Evolutionary conservation across 2,797 vertebrate genomes (phyloP).

Genomic region (Myiotriccus ornatus): DNA sequence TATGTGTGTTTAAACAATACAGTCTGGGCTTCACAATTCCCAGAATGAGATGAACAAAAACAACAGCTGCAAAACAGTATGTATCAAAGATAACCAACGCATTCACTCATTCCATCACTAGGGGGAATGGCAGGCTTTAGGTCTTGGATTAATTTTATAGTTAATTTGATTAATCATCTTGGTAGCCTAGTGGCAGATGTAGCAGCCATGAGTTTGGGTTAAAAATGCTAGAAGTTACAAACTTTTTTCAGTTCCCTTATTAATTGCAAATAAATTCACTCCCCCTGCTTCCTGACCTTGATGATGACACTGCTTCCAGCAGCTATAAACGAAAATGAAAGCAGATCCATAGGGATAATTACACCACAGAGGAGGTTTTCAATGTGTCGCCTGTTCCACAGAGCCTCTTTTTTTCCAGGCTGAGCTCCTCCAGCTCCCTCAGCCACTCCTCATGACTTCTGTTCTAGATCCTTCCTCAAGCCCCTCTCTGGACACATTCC

Average conservation of each 20-base stretch:
- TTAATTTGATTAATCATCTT: not conserved
- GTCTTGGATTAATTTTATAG: not conserved
- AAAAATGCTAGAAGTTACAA: not conserved
- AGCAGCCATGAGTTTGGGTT: not conserved
- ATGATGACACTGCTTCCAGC: not conserved
- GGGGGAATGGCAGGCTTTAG: not conserved
- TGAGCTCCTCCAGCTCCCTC: not conserved
- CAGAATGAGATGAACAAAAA: not conserved
- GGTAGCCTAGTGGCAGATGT: not conserved
- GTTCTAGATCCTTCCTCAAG: not conserved
- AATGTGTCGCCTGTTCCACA: not conserved
- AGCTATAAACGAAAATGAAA: not conserved
- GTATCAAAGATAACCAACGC: not conserved
- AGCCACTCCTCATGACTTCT: not conserved
- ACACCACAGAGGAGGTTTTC: not conserved
- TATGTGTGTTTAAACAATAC: not conserved
- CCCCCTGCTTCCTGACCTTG: not conserved
- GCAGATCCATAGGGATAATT: not conserved
- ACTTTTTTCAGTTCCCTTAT: not conserved
- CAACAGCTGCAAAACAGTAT: not conserved
- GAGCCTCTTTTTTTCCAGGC: not conserved
- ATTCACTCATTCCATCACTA: not conserved
- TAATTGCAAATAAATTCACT: not conserved
- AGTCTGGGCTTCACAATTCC: not conserved
- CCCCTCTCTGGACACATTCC: not conserved